Conservation (phyloP, 2,888 invertebrate species). For the Eristalis arbustorum region DNA sequence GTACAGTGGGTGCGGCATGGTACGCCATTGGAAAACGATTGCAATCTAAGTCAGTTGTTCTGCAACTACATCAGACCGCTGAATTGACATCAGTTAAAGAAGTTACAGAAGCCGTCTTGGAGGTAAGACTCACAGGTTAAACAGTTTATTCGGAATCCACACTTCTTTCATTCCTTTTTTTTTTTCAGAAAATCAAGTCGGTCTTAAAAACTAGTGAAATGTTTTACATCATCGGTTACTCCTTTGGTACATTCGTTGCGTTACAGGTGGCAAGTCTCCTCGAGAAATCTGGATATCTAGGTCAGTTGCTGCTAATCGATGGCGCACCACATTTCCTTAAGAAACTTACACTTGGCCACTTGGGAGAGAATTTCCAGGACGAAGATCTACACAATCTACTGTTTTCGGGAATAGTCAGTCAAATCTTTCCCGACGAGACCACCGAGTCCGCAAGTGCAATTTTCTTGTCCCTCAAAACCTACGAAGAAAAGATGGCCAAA, state of each 20-base stretch:
- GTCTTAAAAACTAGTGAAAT: conserved; percentile 82
- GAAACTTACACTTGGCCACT: too few species aligned
- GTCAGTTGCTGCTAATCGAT: conserved; percentile 88
- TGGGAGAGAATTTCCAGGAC: conserved; percentile 74
- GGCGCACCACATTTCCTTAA: conserved; percentile 88
- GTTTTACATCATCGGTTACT: conserved; percentile 92
- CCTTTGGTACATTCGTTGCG: conserved; percentile 90
- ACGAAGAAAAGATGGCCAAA: conserved; percentile 82
- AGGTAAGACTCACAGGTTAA: conserved; percentile 71
- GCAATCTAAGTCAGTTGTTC: conserved; percentile 73
- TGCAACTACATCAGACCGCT: conserved; percentile 76
- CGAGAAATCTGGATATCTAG: conserved; percentile 84
- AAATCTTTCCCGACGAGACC: conserved; percentile 74
- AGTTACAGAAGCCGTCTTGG: conserved; percentile 74
- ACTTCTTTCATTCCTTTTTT: background rate
- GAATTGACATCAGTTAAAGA: conserved; percentile 73
- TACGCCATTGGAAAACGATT: conserved; percentile 75
- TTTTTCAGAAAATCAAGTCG: conserved; percentile 83
- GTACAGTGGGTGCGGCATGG: conserved; percentile 81
- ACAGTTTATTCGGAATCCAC: background rate
- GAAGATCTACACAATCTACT: conserved; percentile 76
- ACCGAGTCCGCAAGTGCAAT: conserved; percentile 77
- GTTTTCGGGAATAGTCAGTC: too few species aligned
- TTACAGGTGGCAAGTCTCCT: conserved; percentile 88
- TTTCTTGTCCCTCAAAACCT: conserved; percentile 82